phyloP scores from a whole-genome alignment of 2,797 vertebrate genomes.

The Bovichtus variegatus region DNA sequence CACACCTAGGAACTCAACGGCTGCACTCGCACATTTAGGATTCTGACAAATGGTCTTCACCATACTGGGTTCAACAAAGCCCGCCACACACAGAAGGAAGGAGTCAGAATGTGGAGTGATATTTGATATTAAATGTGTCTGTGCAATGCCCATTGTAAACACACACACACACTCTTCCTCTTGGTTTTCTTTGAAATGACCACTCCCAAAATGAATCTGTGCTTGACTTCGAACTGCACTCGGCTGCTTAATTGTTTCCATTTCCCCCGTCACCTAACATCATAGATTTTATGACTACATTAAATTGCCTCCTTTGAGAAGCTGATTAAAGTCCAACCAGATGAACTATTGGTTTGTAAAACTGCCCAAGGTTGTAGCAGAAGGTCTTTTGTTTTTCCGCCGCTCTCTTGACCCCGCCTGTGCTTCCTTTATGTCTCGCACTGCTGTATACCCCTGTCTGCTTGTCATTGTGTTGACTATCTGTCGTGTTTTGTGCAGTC shows the following conservation, averaged over 20 bases:
- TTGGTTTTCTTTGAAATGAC: neutral
- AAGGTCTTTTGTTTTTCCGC: neutral
- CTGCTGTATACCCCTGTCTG: constrained; percentile 5
- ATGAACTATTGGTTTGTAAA: constrained; percentile 28
- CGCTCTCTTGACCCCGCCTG: constrained; percentile 9
- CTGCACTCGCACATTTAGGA: constrained; percentile 7
- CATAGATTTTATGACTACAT: constrained; percentile 48
- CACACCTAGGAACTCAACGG: constrained; percentile 12
- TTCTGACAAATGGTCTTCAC: neutral
- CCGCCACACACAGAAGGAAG: neutral
- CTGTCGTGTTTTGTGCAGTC: constrained; percentile 39
- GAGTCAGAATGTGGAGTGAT: neutral
- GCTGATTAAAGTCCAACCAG: constrained; percentile 36
- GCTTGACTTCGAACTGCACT: constrained; percentile 19
- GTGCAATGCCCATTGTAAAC: neutral
- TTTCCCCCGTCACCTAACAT: constrained; percentile 34
- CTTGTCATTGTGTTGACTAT: constrained; percentile 48
- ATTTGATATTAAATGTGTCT: constrained; percentile 14
- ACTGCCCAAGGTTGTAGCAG: neutral
- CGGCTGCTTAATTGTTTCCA: constrained; percentile 37
- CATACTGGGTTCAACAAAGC: constrained; percentile 3
- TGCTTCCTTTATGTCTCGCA: neutral
- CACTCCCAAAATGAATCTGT: constrained; percentile 26
- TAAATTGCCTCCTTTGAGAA: constrained; percentile 25
- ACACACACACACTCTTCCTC: neutral